A percentile compares a stretch with the other conserved stretches of the same genome.
phyloP scores from a whole-genome alignment of 2,113 vertebrate genomes.

The Prochilodus magdalenae region DNA sequence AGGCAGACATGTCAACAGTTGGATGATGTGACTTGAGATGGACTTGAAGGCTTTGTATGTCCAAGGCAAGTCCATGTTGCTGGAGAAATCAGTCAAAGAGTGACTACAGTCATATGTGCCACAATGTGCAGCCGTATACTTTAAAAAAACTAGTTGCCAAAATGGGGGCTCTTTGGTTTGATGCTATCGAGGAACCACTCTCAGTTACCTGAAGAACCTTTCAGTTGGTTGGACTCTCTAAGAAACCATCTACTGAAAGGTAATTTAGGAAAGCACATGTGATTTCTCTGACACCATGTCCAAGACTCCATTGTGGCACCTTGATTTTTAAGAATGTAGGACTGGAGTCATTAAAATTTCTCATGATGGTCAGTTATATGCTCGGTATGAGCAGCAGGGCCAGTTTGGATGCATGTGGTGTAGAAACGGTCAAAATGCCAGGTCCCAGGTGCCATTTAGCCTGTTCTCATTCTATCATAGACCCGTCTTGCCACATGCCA shows the following conservation, averaged over 20 bases:
- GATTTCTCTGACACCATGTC: background rate
- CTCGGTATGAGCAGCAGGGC: background rate
- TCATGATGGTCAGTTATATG: background rate
- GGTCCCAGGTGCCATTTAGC: background rate
- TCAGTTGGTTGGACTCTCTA: background rate
- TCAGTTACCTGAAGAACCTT: background rate
- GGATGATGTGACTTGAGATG: background rate
- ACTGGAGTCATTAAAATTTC: background rate
- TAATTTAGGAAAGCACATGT: background rate
- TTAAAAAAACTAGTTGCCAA: background rate
- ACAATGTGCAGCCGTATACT: no score
- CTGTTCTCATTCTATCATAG: background rate
- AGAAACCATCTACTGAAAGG: background rate
- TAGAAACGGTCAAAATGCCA: background rate
- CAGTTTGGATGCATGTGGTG: background rate
- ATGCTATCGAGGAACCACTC: no score
- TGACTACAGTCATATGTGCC: no score
- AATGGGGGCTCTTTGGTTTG: background rate
- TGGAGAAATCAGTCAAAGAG: no score
- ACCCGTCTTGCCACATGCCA: background rate
- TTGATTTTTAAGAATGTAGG: background rate
- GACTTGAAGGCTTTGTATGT: background rate
- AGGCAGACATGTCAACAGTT: background rate
- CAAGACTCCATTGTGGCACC: background rate
- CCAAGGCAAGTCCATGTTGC: background rate